Evolutionary conservation across 2,797 vertebrate genomes (phyloP).

Genomic region (Decapterus maruadsi): DNA sequence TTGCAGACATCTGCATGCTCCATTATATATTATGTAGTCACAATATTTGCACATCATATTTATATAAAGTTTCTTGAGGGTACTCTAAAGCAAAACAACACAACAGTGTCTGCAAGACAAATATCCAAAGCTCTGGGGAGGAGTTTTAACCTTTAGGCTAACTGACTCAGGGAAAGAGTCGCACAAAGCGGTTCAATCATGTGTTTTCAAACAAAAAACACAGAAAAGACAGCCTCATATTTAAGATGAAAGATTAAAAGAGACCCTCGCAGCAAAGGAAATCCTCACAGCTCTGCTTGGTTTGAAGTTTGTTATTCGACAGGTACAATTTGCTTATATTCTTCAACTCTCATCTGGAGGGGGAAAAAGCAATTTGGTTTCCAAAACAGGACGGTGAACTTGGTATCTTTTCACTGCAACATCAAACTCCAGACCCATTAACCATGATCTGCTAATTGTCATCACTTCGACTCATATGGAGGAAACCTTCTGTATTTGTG

Average conservation of each 20-base stretch:
- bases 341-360: slow-evolving; percentile 44
- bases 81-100: slow-evolving; percentile 22
- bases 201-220: slow-evolving; percentile 10
- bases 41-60: slow-evolving; percentile 5
- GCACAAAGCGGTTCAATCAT: slow-evolving; percentile 5
- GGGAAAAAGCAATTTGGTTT: slow-evolving; percentile 61
- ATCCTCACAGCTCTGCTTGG: slow-evolving; percentile 5
- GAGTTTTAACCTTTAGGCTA: slow-evolving; percentile 7
- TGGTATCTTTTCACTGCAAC: slow-evolving; percentile 63
- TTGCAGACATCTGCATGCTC: neutral
- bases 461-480: slow-evolving; percentile 25
- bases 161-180: slow-evolving; percentile 2
- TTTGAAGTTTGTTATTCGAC: slow-evolving; percentile 34
- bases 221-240: slow-evolving; percentile 20
- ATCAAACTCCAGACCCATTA: slow-evolving; percentile 53
- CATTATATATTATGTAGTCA: neutral
- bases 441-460: slow-evolving; percentile 26
- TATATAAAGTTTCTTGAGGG: slow-evolving; percentile 6
- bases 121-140: slow-evolving; percentile 5
- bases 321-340: slow-evolving; percentile 81
- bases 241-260: slow-evolving; percentile 23
- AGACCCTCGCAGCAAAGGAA: neutral
- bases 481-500: slow-evolving; percentile 17
- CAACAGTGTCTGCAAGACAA: neutral
- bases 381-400: slow-evolving; percentile 49